Evolutionary conservation across 2,888 invertebrate genomes (phyloP).

Genomic region (Oasisia sp.): DNA sequence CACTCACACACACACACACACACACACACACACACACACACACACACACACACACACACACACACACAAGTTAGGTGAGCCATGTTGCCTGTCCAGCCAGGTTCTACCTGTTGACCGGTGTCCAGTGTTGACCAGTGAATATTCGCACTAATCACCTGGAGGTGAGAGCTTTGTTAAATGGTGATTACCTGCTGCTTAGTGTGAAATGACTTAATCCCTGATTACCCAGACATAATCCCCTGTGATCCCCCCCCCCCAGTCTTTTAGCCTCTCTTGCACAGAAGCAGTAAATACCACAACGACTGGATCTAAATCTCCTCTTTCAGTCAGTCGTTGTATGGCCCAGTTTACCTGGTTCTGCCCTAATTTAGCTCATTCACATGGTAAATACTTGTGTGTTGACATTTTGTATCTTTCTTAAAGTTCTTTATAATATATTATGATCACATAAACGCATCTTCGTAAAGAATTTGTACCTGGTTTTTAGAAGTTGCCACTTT

Average conservation of each 20-base stretch:
- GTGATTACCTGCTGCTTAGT: neutral
- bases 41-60: too few species aligned
- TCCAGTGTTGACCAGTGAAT: too few species aligned
- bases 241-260: too few species aligned
- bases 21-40: too few species aligned
- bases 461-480: too few species aligned
- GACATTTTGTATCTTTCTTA: too few species aligned
- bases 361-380: neutral
- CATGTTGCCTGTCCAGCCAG: neutral
- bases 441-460: too few species aligned
- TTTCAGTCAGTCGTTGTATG: neutral
- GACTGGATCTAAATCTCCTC: neutral
- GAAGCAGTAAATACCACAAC: neutral
- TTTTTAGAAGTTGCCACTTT: too few species aligned
- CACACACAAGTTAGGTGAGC: too few species aligned
- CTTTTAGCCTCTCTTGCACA: neutral
- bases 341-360: neutral
- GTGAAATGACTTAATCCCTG: neutral
- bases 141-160: neutral
- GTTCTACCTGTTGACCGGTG: neutral
- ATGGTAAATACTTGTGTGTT: neutral
- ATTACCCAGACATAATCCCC: neutral
- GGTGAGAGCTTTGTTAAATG: neutral
- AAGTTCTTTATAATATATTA: too few species aligned
- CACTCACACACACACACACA: too few species aligned